These are phyloP conservation scores for Caenorhabditis plicata DNA, from an alignment of 2,888 invertebrate genomes.

Conservation along the genomic window DNA sequence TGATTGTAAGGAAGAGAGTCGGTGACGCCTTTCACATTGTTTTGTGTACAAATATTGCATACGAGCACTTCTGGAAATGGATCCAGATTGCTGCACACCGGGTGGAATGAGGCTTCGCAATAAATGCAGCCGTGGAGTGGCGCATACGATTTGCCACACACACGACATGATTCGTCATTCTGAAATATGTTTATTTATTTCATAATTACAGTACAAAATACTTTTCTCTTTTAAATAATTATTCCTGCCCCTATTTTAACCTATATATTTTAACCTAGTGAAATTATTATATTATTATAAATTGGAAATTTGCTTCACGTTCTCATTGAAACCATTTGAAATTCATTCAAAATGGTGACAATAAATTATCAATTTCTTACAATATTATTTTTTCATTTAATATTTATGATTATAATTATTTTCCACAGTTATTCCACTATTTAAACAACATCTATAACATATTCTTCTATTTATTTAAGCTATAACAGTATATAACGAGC, in stretches of 20 bases:
- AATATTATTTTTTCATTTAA: no score
- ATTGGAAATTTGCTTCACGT: no score
- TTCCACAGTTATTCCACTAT: no score
- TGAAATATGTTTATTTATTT: slow-evolving; percentile 18
- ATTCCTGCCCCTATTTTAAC: no score
- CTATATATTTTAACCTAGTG: not conserved
- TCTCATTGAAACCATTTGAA: no score
- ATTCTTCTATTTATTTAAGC: no score
- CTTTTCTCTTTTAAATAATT: no score
- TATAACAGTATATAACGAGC: no score
- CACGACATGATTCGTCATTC: slow-evolving; percentile 68
- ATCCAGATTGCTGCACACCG: slow-evolving; percentile 88
- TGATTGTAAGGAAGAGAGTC: slow-evolving; percentile 76
- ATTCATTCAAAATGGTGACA: not conserved
- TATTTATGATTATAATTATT: no score
- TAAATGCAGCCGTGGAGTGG: slow-evolving; percentile 95
- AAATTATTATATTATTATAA: no score
- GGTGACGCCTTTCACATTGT: slow-evolving; percentile 85
- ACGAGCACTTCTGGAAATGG: slow-evolving; percentile 92
- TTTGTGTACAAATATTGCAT: slow-evolving; percentile 81
- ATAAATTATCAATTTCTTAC: no score
- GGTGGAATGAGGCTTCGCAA: slow-evolving; percentile 95
- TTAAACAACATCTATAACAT: no score
- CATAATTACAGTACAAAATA: not conserved
- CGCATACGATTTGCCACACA: slow-evolving; percentile 70